Percentiles rank a stretch among this genome's conserved stretches.
Conservation (phyloP, 1,140 invertebrate species). For the Leptopilina clavipes region DNA sequence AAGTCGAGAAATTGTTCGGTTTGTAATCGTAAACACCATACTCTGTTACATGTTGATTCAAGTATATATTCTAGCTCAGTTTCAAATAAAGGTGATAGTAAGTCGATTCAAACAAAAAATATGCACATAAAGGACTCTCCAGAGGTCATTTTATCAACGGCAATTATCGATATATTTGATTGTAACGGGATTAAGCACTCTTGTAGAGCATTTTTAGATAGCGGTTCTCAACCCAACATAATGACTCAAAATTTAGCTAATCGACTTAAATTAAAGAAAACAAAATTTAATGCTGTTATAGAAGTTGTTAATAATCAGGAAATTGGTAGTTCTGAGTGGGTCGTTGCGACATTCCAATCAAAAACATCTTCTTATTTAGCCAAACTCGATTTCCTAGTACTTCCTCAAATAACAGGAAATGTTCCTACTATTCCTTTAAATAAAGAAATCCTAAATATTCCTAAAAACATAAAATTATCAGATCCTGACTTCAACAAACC, state of each 20-base stretch:
- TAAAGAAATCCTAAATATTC: neutral
- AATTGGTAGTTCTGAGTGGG: constrained; percentile 15
- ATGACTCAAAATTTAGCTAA: constrained; percentile 33
- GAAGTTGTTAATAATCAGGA: constrained; percentile 29
- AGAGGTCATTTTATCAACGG: constrained; percentile 40
- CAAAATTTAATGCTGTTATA: constrained; percentile 33
- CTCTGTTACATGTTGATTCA: constrained; percentile 40
- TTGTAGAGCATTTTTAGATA: constrained; percentile 40
- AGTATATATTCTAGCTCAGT: neutral
- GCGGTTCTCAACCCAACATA: constrained; percentile 40
- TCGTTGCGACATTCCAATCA: constrained; percentile 9
- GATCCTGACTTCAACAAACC: constrained; percentile 32
- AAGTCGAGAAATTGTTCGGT: neutral
- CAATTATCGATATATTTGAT: constrained; percentile 37
- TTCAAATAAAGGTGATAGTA: neutral
- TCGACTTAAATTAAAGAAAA: constrained; percentile 27
- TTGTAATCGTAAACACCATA: constrained; percentile 39
- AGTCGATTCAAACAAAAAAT: neutral
- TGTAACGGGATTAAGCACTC: neutral
- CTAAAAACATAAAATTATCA: constrained; percentile 33
- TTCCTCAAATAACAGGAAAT: constrained; percentile 27
- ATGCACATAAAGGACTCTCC: neutral
- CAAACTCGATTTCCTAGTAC: constrained; percentile 19
- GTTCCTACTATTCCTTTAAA: constrained; percentile 10
- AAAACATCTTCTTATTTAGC: neutral